Conservation (phyloP, 2,888 invertebrate genomes). For the Tolmerus cingulatus region DNA sequence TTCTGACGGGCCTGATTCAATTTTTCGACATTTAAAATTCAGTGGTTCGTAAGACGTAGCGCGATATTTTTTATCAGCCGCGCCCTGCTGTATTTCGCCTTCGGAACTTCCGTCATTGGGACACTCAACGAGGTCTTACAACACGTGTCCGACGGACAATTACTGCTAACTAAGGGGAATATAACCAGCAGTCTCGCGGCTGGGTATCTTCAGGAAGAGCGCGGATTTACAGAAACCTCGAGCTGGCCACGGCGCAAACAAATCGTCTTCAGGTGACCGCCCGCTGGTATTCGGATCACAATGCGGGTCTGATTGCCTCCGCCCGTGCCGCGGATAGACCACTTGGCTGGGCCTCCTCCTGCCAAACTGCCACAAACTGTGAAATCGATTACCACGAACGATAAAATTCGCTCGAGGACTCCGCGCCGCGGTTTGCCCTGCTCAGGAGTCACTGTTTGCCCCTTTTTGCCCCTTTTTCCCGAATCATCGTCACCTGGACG, state of each 20-base stretch:
- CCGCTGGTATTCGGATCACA: constrained; percentile 41
- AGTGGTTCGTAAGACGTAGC: neutral
- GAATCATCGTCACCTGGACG: constrained; percentile 29
- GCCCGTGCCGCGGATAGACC: neutral
- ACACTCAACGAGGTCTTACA: constrained; percentile 11
- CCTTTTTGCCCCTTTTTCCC: neutral
- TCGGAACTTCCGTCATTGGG: constrained; percentile 21
- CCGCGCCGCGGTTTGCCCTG: neutral
- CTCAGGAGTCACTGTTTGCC: neutral
- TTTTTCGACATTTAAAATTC: neutral
- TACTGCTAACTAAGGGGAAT: constrained; percentile 33
- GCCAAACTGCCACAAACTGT: constrained; percentile 39
- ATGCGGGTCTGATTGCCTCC: constrained; percentile 43
- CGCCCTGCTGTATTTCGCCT: neutral
- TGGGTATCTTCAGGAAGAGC: constrained; percentile 1
- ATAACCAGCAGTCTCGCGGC: constrained; percentile 17
- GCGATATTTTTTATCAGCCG: neutral
- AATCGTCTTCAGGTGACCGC: constrained; percentile 31
- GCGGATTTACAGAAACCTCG: neutral
- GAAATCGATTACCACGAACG: constrained; percentile 41
- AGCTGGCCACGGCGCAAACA: constrained; percentile 16
- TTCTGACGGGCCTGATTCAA: neutral
- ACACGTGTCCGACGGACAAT: constrained; percentile 35
- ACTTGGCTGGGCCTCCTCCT: neutral
- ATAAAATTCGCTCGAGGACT: constrained; percentile 39